A percentile compares a stretch with the other conserved stretches of the same genome.
Conservation (phyloP, 2,113 vertebrate species). For the Numenius arquata region DNA sequence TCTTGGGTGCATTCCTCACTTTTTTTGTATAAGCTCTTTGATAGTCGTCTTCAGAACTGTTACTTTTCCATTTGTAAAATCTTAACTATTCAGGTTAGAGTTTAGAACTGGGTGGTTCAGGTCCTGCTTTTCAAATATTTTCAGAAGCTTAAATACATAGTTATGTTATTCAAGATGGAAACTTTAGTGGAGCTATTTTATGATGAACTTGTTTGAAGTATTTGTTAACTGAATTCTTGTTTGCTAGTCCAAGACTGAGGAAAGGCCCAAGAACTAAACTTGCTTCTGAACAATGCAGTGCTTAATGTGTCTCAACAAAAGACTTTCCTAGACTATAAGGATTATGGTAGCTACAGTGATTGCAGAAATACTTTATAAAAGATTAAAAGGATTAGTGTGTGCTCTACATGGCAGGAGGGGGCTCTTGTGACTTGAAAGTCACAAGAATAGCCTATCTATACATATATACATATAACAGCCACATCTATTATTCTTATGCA, state of each 20-base stretch:
- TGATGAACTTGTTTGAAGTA: neutral
- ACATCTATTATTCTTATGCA: neutral
- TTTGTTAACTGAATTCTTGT: neutral
- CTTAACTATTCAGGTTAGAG: neutral
- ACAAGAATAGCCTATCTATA: neutral
- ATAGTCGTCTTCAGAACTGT: neutral
- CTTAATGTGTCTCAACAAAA: neutral
- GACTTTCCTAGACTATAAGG: neutral
- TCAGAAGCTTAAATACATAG: neutral
- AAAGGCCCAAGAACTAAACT: neutral
- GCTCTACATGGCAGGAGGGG: neutral
- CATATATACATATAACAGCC: neutral
- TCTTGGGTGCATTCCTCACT: neutral
- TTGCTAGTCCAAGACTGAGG: neutral
- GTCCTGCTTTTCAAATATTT: neutral
- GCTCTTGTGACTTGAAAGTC: neutral
- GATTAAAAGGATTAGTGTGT: neutral
- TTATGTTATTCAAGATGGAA: neutral
- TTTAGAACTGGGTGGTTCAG: neutral
- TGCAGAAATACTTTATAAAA: neutral
- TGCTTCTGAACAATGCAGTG: neutral
- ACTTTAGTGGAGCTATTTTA: neutral
- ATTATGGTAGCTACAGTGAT: neutral
- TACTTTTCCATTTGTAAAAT: neutral
- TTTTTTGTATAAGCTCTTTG: neutral